Evolutionary conservation across 2,113 vertebrate species (phyloP).

Genomic region (human (Homo sapiens)): GRCh38 chr3:135117501-135118000

Average conservation of each 20-base stretch:
- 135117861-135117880: neutral
- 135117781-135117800: neutral
- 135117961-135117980: neutral
- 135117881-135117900: neutral
- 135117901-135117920: neutral
- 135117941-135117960: too few species aligned
- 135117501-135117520: neutral
- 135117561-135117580: neutral
- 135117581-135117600: neutral
- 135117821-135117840: neutral
- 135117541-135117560: neutral
- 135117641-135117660: neutral
- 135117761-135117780: neutral
- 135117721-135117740: neutral
- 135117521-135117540: neutral
- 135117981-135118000: neutral
- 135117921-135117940: neutral
- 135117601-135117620: neutral
- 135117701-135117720: neutral
- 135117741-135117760: neutral
- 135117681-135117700: neutral
- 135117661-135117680: neutral
- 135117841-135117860: rapidly evolving
- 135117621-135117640: neutral
- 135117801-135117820: neutral